Evolutionary conservation across 1,140 invertebrate genomes (phyloP).

Genomic region (Periplaneta americana): DNA sequence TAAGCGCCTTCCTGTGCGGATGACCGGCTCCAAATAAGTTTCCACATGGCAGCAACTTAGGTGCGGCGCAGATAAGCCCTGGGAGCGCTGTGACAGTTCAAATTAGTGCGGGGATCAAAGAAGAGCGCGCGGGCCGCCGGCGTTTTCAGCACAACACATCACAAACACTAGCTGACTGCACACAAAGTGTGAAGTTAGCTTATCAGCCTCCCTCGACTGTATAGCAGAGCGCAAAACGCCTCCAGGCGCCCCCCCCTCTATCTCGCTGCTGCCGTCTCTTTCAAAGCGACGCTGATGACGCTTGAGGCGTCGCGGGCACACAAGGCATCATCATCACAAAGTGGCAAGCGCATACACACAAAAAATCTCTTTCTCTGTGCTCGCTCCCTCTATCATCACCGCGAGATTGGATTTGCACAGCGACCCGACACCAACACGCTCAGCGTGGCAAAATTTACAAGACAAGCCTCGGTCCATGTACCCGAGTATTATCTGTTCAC

Average conservation of each 20-base stretch:
- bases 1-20: background rate
- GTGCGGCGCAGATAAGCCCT: background rate
- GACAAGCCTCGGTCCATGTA: no score
- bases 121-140: background rate
- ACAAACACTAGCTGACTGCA: slow-evolving; percentile 8
- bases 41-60: background rate
- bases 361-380: background rate
- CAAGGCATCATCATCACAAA: background rate
- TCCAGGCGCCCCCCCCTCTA: background rate
- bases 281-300: slow-evolving; percentile 15
- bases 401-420: slow-evolving; percentile 14
- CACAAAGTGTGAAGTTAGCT: slow-evolving; percentile 1
- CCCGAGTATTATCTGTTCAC: no score
- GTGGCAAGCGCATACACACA: background rate
- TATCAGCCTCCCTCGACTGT: background rate
- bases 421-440: no score
- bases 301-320: slow-evolving; percentile 2
- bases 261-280: background rate
- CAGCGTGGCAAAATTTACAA: no score
- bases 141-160: background rate
- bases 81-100: background rate
- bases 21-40: background rate
- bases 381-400: background rate
- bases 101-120: background rate
- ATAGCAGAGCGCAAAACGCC: background rate